phyloP scores from a whole-genome alignment of 2,888 invertebrate species.

The Agrochola lychnidis region DNA sequence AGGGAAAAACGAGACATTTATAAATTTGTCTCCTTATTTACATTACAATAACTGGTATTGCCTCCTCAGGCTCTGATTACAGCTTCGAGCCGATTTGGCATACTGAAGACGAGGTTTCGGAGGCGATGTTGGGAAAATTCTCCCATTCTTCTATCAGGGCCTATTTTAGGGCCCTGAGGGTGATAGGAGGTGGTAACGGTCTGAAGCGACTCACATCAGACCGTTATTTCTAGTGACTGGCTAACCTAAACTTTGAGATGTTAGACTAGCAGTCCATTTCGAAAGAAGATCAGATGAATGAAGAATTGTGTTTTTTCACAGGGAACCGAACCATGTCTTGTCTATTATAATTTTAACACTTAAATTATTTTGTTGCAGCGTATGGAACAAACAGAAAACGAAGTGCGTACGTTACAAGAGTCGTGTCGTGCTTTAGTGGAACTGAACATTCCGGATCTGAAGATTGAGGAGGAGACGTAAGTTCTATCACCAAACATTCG shows the following conservation, averaged over 20 bases:
- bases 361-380: constrained; percentile 82
- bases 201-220: no score
- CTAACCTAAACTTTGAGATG: not conserved
- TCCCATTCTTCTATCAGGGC: no score
- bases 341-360: not conserved
- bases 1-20: no score
- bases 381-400: constrained; percentile 93
- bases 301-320: not conserved
- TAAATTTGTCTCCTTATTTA: no score
- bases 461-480: constrained; percentile 84
- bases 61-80: no score
- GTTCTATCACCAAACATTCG: constrained; percentile 58
- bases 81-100: no score
- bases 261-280: not conserved
- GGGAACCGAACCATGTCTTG: not conserved
- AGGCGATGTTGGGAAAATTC: no score
- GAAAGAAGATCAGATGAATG: not conserved
- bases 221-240: not conserved
- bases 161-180: no score
- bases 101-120: no score
- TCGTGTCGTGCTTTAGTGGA: constrained; percentile 92
- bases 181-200: no score
- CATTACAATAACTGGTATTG: no score
- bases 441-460: constrained; percentile 85
- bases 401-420: constrained; percentile 92